Percentiles rank a stretch among this genome's conserved stretches.
Evolutionary conservation across 2,113 vertebrate genomes (phyloP).

Genomic region (Cromileptes altivelis): DNA sequence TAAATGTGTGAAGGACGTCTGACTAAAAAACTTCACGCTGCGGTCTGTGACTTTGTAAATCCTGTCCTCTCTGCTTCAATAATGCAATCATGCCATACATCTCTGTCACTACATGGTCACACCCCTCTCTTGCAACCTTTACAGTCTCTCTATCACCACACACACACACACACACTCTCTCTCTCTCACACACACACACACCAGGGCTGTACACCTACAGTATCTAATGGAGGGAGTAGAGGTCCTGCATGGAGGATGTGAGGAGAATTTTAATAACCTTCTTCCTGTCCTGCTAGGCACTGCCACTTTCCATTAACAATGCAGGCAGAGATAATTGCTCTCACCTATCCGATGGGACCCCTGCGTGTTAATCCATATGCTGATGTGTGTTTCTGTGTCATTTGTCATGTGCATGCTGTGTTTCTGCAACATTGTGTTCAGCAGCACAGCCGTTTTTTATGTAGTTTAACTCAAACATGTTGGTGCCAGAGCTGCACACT

Average conservation of each 20-base stretch:
- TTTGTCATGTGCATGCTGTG: conserved; percentile 5
- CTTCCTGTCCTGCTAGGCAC: conserved; percentile 72
- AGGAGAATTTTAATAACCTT: conserved; percentile 84
- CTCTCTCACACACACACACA: conserved; percentile 53
- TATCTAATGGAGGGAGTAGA: conserved; percentile 76
- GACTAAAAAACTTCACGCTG: conserved; percentile 31
- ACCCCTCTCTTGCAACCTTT: conserved; percentile 72
- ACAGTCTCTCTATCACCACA: conserved; percentile 35
- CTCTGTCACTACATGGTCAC: conserved; percentile 81
- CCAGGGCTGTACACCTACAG: conserved; percentile 56
- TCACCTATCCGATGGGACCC: conserved; percentile 60
- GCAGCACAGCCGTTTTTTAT: neutral
- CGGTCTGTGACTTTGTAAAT: conserved; percentile 75
- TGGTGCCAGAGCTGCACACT: conserved; percentile 13
- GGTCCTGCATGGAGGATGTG: conserved; percentile 83
- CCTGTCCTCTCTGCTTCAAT: conserved; percentile 70
- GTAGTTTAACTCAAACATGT: neutral
- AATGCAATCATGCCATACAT: conserved; percentile 78
- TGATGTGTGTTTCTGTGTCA: conserved; percentile 24
- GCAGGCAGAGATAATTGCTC: conserved; percentile 69
- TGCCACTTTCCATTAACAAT: conserved; percentile 65
- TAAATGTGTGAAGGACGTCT: neutral
- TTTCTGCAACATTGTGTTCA: neutral
- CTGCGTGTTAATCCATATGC: conserved; percentile 49
- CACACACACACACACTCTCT: conserved; percentile 1